Evolutionary conservation across 2,797 vertebrate genomes (phyloP).

Genomic region (Enteromius afrohamiltoni): DNA sequence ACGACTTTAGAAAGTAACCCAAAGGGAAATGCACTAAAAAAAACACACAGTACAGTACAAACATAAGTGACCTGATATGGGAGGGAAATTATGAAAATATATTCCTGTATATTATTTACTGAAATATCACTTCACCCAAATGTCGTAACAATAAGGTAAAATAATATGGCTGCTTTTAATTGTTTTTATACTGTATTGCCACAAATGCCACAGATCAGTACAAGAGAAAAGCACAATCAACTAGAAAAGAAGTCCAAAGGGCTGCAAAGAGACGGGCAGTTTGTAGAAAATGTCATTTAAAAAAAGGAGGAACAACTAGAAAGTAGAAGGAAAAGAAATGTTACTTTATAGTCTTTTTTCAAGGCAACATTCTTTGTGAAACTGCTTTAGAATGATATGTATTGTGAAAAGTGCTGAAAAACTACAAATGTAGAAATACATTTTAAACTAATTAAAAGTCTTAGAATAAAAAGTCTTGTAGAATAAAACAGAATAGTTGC

Average conservation of each 20-base stretch:
- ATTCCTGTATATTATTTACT: background rate
- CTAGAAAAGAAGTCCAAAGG: background rate
- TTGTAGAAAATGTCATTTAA: too few relatives aligned
- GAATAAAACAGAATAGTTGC: too few relatives aligned
- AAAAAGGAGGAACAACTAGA: too few relatives aligned
- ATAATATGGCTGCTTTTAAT: background rate
- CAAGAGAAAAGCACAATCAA: background rate
- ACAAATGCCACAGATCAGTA: background rate
- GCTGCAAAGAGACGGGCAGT: background rate
- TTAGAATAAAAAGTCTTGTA: too few relatives aligned
- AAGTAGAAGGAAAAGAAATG: background rate
- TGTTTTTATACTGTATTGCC: background rate
- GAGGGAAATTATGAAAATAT: background rate
- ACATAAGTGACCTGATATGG: background rate
- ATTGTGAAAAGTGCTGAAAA: background rate
- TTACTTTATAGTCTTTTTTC: background rate
- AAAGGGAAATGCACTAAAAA: background rate
- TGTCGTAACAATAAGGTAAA: background rate
- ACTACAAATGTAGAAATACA: background rate
- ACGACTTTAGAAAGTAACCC: background rate
- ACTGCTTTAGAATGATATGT: background rate
- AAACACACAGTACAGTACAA: background rate
- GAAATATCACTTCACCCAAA: background rate
- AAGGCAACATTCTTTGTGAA: background rate
- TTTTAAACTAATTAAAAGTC: background rate